phyloP scores from a whole-genome alignment of 92 coral and sea anemone species.

The Plumapathes pennacea region DNA sequence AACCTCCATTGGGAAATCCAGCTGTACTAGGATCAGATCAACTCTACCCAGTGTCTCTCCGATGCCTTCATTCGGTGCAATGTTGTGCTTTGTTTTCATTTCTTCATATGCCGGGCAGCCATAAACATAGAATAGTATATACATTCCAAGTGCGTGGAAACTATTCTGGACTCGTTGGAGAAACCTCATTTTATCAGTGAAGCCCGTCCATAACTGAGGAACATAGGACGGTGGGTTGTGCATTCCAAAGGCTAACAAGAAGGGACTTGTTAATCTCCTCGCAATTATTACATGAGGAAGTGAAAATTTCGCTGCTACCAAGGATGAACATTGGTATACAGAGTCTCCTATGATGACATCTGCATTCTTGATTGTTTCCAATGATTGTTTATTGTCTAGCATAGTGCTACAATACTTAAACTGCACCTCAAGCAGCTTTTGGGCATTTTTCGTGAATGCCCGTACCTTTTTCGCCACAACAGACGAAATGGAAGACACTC shows the following conservation, averaged over 20 bases:
- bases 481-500: too few relatives aligned
- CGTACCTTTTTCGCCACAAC: too few relatives aligned
- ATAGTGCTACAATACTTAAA: slow-evolving; percentile 29
- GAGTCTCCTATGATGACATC: slow-evolving; percentile 44
- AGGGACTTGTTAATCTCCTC: slow-evolving; percentile 4
- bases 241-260: background rate
- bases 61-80: slow-evolving; percentile 32
- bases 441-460: too few relatives aligned
- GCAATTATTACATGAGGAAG: slow-evolving; percentile 29
- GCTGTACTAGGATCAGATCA: slow-evolving; percentile 28
- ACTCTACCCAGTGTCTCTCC: slow-evolving; percentile 27
- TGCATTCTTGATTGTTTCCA: slow-evolving; percentile 13
- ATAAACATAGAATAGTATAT: background rate
- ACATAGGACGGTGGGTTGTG: slow-evolving; percentile 20
- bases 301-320: slow-evolving; percentile 33
- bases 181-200: background rate
- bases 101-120: slow-evolving; percentile 1
- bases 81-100: slow-evolving; percentile 25
- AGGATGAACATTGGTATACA: slow-evolving; percentile 19
- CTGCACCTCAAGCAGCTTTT: too few relatives aligned
- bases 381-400: slow-evolving; percentile 4
- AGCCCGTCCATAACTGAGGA: slow-evolving; percentile 3
- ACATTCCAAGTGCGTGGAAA: background rate
- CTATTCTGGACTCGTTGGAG: slow-evolving; percentile 18
- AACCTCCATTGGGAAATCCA: slow-evolving; percentile 9